Percentiles rank a stretch among this genome's conserved stretches.
Evolutionary conservation across 1,140 invertebrate genomes (phyloP).

Genomic region (Lordiphosa clarofinis): DNA sequence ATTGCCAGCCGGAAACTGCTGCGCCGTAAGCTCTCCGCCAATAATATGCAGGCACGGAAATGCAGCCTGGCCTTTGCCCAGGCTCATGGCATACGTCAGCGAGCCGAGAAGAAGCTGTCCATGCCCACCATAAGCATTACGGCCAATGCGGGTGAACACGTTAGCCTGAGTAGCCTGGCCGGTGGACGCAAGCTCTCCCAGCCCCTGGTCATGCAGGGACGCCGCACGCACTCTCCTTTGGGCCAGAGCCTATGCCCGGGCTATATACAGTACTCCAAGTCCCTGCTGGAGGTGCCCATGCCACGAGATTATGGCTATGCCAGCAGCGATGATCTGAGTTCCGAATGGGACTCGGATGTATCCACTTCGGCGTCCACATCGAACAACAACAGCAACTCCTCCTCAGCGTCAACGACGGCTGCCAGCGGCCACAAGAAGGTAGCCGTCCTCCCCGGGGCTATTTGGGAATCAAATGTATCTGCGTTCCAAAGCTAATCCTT

Average conservation of each 20-base stretch:
- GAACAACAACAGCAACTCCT: slow-evolving; percentile 7
- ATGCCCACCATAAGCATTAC: slow-evolving; percentile 71
- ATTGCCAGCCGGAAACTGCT: slow-evolving; percentile 52
- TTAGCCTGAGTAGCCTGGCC: slow-evolving; percentile 4
- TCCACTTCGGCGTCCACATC: slow-evolving; percentile 64
- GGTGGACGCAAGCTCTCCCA: slow-evolving; percentile 38
- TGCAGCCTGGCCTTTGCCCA: slow-evolving; percentile 77
- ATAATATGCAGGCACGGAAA: slow-evolving; percentile 61
- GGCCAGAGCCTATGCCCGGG: slow-evolving; percentile 81
- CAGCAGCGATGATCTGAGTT: slow-evolving; percentile 92
- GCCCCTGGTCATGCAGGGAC: slow-evolving; percentile 23
- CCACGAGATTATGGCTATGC: slow-evolving; percentile 89
- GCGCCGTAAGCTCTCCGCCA: slow-evolving; percentile 66
- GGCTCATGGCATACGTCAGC: slow-evolving; percentile 67
- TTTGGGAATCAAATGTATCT: no score
- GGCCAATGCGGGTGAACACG: slow-evolving; percentile 54
- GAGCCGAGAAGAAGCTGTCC: slow-evolving; percentile 62
- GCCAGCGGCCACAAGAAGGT: slow-evolving; percentile 60
- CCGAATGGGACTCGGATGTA: slow-evolving; percentile 93
- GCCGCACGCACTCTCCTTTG: slow-evolving; percentile 66
- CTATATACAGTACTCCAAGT: slow-evolving; percentile 89
- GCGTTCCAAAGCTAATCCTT: neutral
- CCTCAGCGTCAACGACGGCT: neutral
- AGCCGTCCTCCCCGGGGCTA: neutral
- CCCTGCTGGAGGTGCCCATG: slow-evolving; percentile 87